Base-by-base conservation (phyloP, 2,888 invertebrate genomes). In the Nomada flava region DNA sequence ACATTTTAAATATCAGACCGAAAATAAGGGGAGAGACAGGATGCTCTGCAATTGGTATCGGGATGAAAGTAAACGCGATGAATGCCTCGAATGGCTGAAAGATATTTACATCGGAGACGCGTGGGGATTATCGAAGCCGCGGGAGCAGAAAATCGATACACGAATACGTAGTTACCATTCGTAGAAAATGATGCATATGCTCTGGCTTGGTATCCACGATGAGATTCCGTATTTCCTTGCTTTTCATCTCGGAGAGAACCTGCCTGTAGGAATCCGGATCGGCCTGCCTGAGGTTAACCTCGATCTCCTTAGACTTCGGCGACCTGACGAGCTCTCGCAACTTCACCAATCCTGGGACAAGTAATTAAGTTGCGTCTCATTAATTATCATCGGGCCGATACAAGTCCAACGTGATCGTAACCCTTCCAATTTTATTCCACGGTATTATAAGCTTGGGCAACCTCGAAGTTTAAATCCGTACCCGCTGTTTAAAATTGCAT, bases 141-240 rank as follows among this genome's bases (percentile, higher is more conserved):
- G 57, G 59, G 50, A n/a, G 52, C 20, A 3, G 64, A 65, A 29
- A 72, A 82, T 76, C 82, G 76, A 82, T 82, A 76, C 63, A 63
- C 9, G 64, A 52, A 60, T 75, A 23, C 23, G 57, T 57, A 23
- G 57, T 57, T 79, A 97, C 97, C 94, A 96, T 96, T 94, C 96
- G 96, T 20, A 98, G 95, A 91, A 98, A 96, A 88, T 95, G 94
- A 82, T 96, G 95, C 94, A 97, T 96, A 90, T 96, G 95, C 84
- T 96, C 95, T 0, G 96, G 95, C 89, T 95, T 96, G 10, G 97
- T 96, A 92, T 98, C 97, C 76, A 97, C 96, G 81, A 98, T 95
- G 86, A 97, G 95, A 92, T 97, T 97, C 90, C 96, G 96, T 90
- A 97, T 96, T 92, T 97, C 96, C 90, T 96, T 96, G 91, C 95